A percentile compares a stretch with the other conserved stretches of the same genome.
Evolutionary conservation across 2,888 invertebrate species (phyloP).

Genomic region (Acleris literana): DNA sequence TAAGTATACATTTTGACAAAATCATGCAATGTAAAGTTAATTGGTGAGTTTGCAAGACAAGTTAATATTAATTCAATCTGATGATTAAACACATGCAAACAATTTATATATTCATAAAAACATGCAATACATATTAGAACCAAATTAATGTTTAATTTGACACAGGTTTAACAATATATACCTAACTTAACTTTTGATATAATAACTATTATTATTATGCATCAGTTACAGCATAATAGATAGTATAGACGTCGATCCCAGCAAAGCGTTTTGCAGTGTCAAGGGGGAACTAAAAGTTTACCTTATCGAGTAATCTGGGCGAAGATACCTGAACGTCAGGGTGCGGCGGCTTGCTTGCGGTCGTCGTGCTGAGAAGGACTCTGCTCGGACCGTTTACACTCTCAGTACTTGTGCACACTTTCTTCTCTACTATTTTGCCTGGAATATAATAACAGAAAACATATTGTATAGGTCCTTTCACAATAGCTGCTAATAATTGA

Average conservation of each 20-base stretch:
- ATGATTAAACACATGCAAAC: no score
- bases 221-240: slow-evolving; percentile 3
- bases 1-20: no score
- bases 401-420: slow-evolving; percentile 81
- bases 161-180: neutral
- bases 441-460: slow-evolving; percentile 26
- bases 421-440: slow-evolving; percentile 87
- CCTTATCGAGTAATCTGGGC: slow-evolving; percentile 82
- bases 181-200: neutral
- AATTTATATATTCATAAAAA: neutral
- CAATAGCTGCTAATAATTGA: no score
- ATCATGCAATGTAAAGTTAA: no score
- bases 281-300: slow-evolving; percentile 74
- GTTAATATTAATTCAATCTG: no score
- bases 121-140: no score
- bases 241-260: slow-evolving; percentile 45
- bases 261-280: slow-evolving; percentile 58
- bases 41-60: no score
- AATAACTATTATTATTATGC: slow-evolving; percentile 7
- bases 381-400: slow-evolving; percentile 73
- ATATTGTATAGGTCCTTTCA: no score
- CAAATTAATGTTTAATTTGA: no score
- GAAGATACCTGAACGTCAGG: slow-evolving; percentile 81
- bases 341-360: slow-evolving; percentile 66
- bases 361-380: slow-evolving; percentile 65